Base-by-base conservation (phyloP, 2,888 invertebrate genomes). In the Tipula helvola region DNA sequence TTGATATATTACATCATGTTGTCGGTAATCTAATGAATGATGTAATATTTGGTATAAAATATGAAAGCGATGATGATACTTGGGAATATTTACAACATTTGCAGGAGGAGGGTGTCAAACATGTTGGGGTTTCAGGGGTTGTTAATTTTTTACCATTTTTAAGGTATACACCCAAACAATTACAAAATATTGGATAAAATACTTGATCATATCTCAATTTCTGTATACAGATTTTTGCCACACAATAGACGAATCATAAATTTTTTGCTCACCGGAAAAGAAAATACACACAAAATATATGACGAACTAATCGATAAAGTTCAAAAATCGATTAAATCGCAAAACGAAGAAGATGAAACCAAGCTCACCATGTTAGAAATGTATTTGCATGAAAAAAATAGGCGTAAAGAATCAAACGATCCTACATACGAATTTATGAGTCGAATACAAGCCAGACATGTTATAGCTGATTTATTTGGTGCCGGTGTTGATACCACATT, bases 401-500 rank as follows among this genome's bases (percentile, higher is more conserved):
- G 92, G 89, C 92, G 92, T 88, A 90, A 93, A 87, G 91, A 90
- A 88, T 91, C 90, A 86, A 91, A 88, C 86, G 90, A 90, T 83
- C 92, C 91, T 5, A 90, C 90, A 4, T 91, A 92, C n/a, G 90
- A 90, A 86, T 93, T 93, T 88, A 95, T 95, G 89, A 94, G 92
- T 16, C 93, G 94, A 88, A 93, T 93, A 87, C 97, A 97, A 90
- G 92, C 96, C 89, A 91, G 94, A 88, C 96, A 95, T 90, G 92
- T 97, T 41, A 90, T 97, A 87, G 96, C 96, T 3, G 97, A 97
- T 91, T 92, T 97, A 89, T 96, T 96, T 89, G 97, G 97, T 0
- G 97, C 97, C 13, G 96, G 97, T 4, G 93, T 96, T 86, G 97
- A 97, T 89, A 97, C 97, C 0, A 95, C 96, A 0, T 91, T 96